Evolutionary conservation across 2,888 invertebrate genomes (phyloP).

Genomic region (Latheticus oryzae): DNA sequence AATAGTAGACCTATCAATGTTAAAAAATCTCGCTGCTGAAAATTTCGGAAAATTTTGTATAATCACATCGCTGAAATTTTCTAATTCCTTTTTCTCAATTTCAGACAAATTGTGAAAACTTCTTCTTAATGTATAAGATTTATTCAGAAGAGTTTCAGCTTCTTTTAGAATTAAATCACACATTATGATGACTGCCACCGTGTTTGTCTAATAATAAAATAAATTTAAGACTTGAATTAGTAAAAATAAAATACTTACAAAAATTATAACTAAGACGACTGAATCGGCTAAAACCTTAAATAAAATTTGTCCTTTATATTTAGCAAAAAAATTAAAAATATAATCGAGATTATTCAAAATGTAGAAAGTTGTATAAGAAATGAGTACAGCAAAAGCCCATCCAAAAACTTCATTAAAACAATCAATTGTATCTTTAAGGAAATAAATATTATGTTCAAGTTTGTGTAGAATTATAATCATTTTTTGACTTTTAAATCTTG

Average conservation of each 20-base stretch:
- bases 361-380: not conserved
- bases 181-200: not conserved
- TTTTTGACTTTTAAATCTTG: too few species aligned
- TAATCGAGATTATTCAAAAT: not conserved
- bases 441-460: too few species aligned
- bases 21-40: constrained; percentile 1
- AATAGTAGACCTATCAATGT: not conserved
- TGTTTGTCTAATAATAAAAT: not conserved
- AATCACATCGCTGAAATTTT: not conserved
- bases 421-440: constrained; percentile 1
- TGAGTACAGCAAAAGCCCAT: not conserved
- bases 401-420: not conserved
- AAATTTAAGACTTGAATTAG: not conserved
- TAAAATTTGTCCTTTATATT: not conserved
- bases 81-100: not conserved
- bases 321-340: not conserved
- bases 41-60: not conserved
- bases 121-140: too few species aligned
- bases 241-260: not conserved
- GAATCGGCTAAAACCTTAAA: not conserved
- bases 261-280: not conserved
- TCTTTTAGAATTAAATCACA: not conserved
- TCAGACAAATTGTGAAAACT: not conserved
- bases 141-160: too few species aligned
- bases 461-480: too few species aligned